These are phyloP conservation scores for Melipona bicolor DNA, from an alignment of 2,888 invertebrate genomes.

Conservation along the genomic window DNA sequence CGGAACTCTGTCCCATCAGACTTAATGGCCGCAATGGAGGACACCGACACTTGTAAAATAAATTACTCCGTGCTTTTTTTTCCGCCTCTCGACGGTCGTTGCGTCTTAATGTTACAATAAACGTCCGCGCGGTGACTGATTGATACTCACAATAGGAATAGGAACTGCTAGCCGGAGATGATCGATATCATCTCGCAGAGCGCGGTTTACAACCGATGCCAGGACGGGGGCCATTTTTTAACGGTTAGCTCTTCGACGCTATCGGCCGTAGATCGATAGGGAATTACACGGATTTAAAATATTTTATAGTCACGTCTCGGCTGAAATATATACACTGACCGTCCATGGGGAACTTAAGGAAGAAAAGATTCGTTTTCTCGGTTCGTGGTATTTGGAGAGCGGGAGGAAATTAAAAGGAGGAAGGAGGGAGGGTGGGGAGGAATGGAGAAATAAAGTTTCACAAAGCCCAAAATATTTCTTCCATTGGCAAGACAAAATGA, in stretches of 20 bases:
- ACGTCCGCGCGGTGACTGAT: slow-evolving; percentile 70
- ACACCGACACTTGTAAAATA: slow-evolving; percentile 68
- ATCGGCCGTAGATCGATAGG: slow-evolving; percentile 26
- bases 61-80: slow-evolving; percentile 49
- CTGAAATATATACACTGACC: slow-evolving; percentile 10
- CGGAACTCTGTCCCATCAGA: slow-evolving; percentile 64
- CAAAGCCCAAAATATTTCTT: not conserved
- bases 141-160: slow-evolving; percentile 61
- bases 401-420: not conserved
- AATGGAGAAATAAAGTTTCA: not conserved
- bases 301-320: slow-evolving; percentile 21
- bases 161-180: slow-evolving; percentile 59
- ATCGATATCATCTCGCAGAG: slow-evolving; percentile 66
- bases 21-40: slow-evolving; percentile 67
- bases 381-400: not conserved
- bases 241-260: not conserved
- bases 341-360: not conserved
- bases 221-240: slow-evolving; percentile 53
- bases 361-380: slow-evolving; percentile 12
- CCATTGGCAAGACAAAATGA: not conserved
- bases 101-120: slow-evolving; percentile 65
- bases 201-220: slow-evolving; percentile 55
- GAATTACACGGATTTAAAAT: slow-evolving; percentile 35
- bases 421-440: too few relatives aligned
- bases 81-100: slow-evolving; percentile 39